Percentiles rank a stretch among this genome's conserved stretches.
Conservation (phyloP, 2,888 invertebrate genomes). For the Hartigia nigra region DNA sequence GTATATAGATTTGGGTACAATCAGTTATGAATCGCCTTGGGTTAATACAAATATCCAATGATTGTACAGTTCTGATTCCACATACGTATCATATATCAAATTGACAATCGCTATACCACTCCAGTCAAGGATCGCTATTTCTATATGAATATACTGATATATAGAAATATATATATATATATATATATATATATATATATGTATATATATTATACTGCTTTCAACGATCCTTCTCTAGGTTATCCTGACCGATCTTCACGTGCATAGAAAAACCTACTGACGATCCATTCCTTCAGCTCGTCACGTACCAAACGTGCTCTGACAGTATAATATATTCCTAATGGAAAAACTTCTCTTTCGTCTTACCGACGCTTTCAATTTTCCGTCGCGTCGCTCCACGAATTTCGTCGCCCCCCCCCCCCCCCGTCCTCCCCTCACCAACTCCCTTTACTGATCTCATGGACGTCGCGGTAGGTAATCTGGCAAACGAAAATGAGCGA, state of each 20-base stretch:
- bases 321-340: conserved; percentile 46
- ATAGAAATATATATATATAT: too few species aligned
- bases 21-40: neutral
- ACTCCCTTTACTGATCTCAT: neutral
- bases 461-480: neutral
- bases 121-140: neutral
- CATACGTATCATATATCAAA: neutral
- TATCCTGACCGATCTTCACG: neutral
- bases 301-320: conserved; percentile 48
- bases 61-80: neutral
- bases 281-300: conserved; percentile 22
- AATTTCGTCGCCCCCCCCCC: too few species aligned
- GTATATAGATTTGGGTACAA: neutral
- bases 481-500: neutral
- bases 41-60: neutral
- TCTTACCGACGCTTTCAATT: conserved; percentile 23
- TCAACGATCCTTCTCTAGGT: neutral
- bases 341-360: conserved; percentile 46
- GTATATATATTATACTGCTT: neutral
- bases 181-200: too few species aligned
- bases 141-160: too few species aligned
- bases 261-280: neutral
- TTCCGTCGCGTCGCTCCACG: neutral
- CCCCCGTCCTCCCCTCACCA: neutral
- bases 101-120: neutral